These are phyloP conservation scores for Drosophila pseudotalamancana DNA, from an alignment of 2,888 invertebrate species.

Conservation along the genomic window DNA sequence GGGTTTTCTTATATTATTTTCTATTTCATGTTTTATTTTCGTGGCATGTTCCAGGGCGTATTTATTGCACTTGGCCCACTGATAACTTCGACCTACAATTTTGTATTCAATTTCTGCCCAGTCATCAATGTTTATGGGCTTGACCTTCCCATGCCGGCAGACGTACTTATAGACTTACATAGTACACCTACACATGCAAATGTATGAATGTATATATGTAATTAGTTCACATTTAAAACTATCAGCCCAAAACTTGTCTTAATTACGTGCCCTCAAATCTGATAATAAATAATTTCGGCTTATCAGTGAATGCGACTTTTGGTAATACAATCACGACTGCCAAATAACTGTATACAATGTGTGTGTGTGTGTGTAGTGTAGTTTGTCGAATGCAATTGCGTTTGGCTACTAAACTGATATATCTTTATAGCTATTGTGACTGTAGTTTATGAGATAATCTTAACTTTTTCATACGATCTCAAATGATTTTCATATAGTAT, in stretches of 20 bases:
- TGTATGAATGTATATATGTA: conserved; percentile 3
- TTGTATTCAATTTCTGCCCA: conserved; percentile 59
- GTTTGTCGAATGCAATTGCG: too few relatives aligned
- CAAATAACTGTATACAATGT: too few relatives aligned
- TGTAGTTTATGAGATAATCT: too few relatives aligned
- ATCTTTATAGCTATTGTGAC: too few relatives aligned
- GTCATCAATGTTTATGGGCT: conserved; percentile 77
- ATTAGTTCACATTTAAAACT: conserved; percentile 42
- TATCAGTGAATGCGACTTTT: conserved; percentile 22
- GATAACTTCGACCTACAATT: conserved; percentile 59
- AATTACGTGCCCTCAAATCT: conserved; percentile 19
- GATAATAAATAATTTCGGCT: conserved; percentile 12
- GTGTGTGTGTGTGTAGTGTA: too few relatives aligned
- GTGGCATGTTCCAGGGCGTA: conserved; percentile 32
- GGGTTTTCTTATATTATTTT: background rate
- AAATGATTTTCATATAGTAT: too few relatives aligned
- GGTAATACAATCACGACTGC: background rate
- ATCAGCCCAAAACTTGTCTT: conserved; percentile 29
- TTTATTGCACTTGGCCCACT: conserved; percentile 47
- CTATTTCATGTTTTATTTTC: conserved; percentile 2
- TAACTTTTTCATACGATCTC: too few relatives aligned
- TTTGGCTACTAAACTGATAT: too few relatives aligned
- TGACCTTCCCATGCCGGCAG: conserved; percentile 64
- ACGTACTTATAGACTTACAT: conserved; percentile 23
- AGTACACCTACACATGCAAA: background rate